A percentile compares a stretch with the other conserved stretches of the same genome.
These are phyloP conservation scores for Leptopterna dolabrata DNA, from an alignment of 2,888 invertebrate genomes.

Conservation along the genomic window DNA sequence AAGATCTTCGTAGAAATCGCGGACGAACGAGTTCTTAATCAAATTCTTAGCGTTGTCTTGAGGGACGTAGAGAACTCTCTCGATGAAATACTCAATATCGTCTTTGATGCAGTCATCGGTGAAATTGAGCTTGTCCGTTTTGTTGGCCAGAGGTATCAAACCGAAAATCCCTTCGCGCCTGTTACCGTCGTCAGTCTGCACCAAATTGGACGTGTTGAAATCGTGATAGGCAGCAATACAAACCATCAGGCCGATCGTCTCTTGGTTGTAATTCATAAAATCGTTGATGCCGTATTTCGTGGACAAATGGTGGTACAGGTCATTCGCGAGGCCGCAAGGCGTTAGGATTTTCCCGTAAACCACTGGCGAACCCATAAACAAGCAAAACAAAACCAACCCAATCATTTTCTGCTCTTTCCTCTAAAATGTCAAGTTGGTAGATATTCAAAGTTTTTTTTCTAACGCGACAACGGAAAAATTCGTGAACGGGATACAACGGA, in stretches of 20 bases:
- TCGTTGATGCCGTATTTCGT: neutral
- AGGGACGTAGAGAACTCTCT: neutral
- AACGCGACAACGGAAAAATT: neutral
- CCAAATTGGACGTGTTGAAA: neutral
- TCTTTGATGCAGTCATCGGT: slow-evolving; percentile 3
- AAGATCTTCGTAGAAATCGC: slow-evolving; percentile 26
- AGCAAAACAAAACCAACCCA: neutral
- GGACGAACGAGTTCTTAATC: neutral
- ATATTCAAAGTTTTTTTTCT: neutral
- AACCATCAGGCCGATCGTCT: neutral
- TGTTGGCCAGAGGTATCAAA: neutral
- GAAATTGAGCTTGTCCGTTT: neutral
- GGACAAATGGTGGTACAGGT: neutral
- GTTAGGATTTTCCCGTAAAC: neutral
- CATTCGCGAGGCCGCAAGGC: neutral
- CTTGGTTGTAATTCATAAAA: slow-evolving; percentile 15
- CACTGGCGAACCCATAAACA: neutral
- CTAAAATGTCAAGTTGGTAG: neutral
- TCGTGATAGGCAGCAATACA: slow-evolving; percentile 15
- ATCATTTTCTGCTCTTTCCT: neutral
- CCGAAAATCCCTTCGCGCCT: slow-evolving; percentile 23
- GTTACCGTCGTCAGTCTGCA: neutral
- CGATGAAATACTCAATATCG: neutral
- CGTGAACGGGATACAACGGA: neutral
- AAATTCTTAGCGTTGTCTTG: neutral